Conservation (phyloP, 2,888 invertebrate genomes). For the Criorhina ranunculi region DNA sequence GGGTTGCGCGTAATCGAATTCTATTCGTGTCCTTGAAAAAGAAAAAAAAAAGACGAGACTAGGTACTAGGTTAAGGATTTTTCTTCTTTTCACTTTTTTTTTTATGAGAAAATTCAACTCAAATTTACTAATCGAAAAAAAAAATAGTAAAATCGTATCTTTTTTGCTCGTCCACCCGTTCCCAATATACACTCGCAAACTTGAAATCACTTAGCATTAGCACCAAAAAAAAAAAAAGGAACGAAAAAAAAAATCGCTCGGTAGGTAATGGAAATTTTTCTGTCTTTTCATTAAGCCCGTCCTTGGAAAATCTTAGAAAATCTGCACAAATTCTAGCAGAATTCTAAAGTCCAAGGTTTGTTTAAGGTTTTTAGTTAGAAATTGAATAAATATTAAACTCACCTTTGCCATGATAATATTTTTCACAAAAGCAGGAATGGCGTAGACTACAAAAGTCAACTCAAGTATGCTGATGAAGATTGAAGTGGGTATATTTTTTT, state of each 20-base stretch:
- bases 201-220: slow-evolving; percentile 34
- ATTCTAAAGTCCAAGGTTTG: neutral
- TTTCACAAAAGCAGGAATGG: slow-evolving; percentile 81
- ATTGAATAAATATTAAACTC: slow-evolving; percentile 75
- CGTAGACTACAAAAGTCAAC: slow-evolving; percentile 82
- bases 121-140: slow-evolving; percentile 1
- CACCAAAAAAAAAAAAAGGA: slow-evolving; percentile 7
- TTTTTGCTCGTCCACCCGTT: neutral
- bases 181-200: slow-evolving; percentile 6
- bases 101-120: neutral
- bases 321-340: neutral
- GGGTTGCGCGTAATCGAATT: slow-evolving; percentile 74
- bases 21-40: slow-evolving; percentile 78
- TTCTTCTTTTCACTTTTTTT: slow-evolving; percentile 4
- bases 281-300: slow-evolving; percentile 13
- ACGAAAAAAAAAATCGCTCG: slow-evolving; percentile 24
- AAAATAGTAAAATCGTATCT: neutral
- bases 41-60: slow-evolving; percentile 58
- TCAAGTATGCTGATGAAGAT: slow-evolving; percentile 78
- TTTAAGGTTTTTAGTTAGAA: slow-evolving; percentile 27
- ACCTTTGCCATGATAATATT: slow-evolving; percentile 83
- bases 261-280: slow-evolving; percentile 46
- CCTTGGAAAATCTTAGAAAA: slow-evolving; percentile 24
- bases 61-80: slow-evolving; percentile 52
- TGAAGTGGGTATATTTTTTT: slow-evolving; percentile 78